Percentiles rank a stretch among this genome's conserved stretches.
Evolutionary conservation across 2,888 invertebrate species (phyloP).

Genomic region (Rapana venosa): DNA sequence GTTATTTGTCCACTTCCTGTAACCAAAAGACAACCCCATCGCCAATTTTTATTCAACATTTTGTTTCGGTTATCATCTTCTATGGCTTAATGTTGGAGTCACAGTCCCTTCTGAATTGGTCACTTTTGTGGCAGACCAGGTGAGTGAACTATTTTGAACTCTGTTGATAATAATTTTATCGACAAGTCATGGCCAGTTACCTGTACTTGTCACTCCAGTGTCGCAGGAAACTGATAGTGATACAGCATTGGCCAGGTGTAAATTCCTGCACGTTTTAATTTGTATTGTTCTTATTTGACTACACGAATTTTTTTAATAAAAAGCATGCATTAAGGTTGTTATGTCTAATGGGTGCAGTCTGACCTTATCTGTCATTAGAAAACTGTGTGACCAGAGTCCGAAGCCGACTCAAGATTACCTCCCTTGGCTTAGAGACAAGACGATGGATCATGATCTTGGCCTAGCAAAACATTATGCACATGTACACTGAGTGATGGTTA

Average conservation of each 20-base stretch:
- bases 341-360: too few relatives aligned
- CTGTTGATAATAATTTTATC: neutral
- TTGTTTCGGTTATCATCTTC: constrained; percentile 3
- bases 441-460: neutral
- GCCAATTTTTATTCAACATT: neutral
- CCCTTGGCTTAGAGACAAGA: too few relatives aligned
- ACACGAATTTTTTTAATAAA: too few relatives aligned
- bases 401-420: too few relatives aligned
- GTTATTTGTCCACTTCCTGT: constrained; percentile 61
- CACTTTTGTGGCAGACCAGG: constrained; percentile 39
- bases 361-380: neutral
- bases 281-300: too few relatives aligned
- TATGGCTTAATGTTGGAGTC: constrained; percentile 42
- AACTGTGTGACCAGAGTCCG: neutral
- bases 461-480: too few relatives aligned
- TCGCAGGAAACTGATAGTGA: neutral
- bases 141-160: constrained; percentile 23
- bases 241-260: constrained; percentile 22
- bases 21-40: constrained; percentile 13
- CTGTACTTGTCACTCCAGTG: constrained; percentile 19
- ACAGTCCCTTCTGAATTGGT: constrained; percentile 38
- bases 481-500: too few relatives aligned
- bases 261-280: neutral
- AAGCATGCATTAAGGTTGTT: too few relatives aligned
- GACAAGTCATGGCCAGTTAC: constrained; percentile 25